phyloP scores from a whole-genome alignment of 2,113 vertebrate species.

The Tenebrosternarchus preto region DNA sequence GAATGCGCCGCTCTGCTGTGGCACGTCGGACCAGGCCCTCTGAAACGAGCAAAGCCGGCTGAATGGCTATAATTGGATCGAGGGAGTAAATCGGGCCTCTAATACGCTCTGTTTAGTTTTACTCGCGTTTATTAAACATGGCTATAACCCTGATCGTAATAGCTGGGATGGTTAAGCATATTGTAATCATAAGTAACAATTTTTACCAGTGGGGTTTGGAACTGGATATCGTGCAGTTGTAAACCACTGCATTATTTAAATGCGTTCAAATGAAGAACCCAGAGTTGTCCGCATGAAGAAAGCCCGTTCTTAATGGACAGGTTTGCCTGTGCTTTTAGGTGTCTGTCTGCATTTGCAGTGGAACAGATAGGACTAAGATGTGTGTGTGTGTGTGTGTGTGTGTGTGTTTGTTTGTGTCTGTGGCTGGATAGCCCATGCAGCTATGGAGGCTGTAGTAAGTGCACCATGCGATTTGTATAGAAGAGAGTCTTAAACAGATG shows the following conservation, averaged over 20 bases:
- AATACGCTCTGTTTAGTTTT: slow-evolving; percentile 22
- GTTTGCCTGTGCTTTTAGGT: slow-evolving; percentile 22
- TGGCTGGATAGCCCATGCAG: slow-evolving; percentile 19
- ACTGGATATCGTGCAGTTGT: slow-evolving; percentile 23
- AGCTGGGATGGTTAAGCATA: slow-evolving; percentile 5
- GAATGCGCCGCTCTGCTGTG: slow-evolving; percentile 10
- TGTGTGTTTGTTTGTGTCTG: slow-evolving; percentile 12
- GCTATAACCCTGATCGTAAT: slow-evolving; percentile 16
- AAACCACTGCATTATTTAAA: slow-evolving; percentile 8
- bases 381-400: not conserved
- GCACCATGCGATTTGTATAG: slow-evolving; percentile 35
- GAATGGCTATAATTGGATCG: slow-evolving; percentile 9
- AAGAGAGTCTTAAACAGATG: slow-evolving; percentile 38
- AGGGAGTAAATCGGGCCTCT: not conserved
- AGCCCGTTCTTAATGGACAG: slow-evolving; percentile 19
- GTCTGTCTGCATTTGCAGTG: slow-evolving; percentile 6
- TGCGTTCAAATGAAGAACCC: not conserved
- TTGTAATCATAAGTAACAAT: slow-evolving; percentile 16
- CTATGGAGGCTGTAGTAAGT: slow-evolving; percentile 39
- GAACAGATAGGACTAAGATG: slow-evolving; percentile 10
- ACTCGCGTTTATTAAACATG: slow-evolving; percentile 19
- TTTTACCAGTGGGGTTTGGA: slow-evolving; percentile 1
- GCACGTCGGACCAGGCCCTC: slow-evolving; percentile 2
- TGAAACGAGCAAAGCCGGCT: slow-evolving; percentile 13
- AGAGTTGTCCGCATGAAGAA: not conserved